Base-by-base conservation (phyloP, 2,797 vertebrate genomes). In the Gallinago nigripennis region DNA sequence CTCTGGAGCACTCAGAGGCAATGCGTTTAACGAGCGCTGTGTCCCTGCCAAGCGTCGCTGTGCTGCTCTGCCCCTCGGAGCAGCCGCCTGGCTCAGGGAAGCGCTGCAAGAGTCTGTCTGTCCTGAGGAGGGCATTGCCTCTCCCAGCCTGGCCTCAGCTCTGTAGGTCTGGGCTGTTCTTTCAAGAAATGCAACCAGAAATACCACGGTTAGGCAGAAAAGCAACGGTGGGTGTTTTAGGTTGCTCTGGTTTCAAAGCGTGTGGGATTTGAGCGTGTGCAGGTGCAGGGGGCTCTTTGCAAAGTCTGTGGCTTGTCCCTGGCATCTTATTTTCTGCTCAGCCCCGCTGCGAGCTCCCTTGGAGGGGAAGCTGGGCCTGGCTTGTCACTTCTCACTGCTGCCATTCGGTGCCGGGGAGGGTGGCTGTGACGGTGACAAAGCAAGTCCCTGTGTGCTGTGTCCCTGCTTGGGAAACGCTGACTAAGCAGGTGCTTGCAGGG, bases 201-300 rank as follows among this genome's bases (percentile, higher is more conserved):
- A 54, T 37, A 53, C 7, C 41, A 0, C 1, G 0, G 1, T 20
- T n/a, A 17, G 53, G 39, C 45, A 33, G n/a, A 33, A 60, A 79
- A 72, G n/a, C 53, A 45, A 28, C 2, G 1, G 24, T 1, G 4
- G 33, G 33, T 30, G 54, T 13, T 80, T 68, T 0, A 9, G 23
- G 37, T 51, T 86, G 91, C 57, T 81, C 35, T 64, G 65, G 39
- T 50, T 71, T 60, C 24, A 72, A 69, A 87, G 51, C 31, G 11
- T n/a, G 31, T 37, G 45, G 20, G 23, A 28, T 16, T 27, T 0
- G 0, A 3, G 21, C 2, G 16, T 1, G 0, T 11, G 43, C 51
- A 45, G 56, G 51, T 25, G 58, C 33, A 48, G 58, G 30, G 19
- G 8, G 43, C 18, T 56, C 43, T 63, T 80, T 33, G 53, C 35